A percentile compares a stretch with the other conserved stretches of the same genome.
Evolutionary conservation across 1,140 invertebrate genomes (phyloP).

Genomic region (Temnothorax longispinosus): DNA sequence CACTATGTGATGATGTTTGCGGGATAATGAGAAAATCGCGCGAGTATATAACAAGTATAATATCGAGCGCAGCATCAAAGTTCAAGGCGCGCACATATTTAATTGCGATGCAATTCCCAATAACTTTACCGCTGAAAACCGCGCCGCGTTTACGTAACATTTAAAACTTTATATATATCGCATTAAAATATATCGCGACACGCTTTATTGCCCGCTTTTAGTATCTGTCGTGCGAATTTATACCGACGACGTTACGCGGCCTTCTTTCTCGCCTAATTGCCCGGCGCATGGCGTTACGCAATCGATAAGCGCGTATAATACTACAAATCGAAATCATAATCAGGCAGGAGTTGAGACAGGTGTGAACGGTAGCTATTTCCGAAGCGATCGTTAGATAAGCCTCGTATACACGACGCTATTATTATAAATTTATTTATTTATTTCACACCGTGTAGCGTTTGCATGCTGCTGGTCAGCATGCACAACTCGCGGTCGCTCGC

Average conservation of each 20-base stretch:
- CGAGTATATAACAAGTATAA: constrained; percentile 15
- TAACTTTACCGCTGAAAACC: not conserved
- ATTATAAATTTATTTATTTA: constrained; percentile 34
- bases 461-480: not conserved
- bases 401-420: not conserved
- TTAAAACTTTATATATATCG: not conserved
- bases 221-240: not conserved
- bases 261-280: constrained; percentile 10
- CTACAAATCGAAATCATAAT: not conserved
- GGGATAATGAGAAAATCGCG: constrained; percentile 14
- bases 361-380: constrained; percentile 5
- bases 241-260: not conserved
- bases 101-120: constrained; percentile 23
- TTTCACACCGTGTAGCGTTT: not conserved
- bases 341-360: not conserved
- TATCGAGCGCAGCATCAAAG: constrained; percentile 53
- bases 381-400: not conserved
- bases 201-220: not conserved
- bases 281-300: not conserved
- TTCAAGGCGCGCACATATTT: constrained; percentile 38
- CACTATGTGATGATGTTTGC: not conserved
- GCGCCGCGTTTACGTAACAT: not conserved
- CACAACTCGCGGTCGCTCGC: not conserved
- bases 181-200: not conserved
- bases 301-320: constrained; percentile 4